Base-by-base conservation (phyloP, 1,140 invertebrate genomes). In the Triops cancriformis region DNA sequence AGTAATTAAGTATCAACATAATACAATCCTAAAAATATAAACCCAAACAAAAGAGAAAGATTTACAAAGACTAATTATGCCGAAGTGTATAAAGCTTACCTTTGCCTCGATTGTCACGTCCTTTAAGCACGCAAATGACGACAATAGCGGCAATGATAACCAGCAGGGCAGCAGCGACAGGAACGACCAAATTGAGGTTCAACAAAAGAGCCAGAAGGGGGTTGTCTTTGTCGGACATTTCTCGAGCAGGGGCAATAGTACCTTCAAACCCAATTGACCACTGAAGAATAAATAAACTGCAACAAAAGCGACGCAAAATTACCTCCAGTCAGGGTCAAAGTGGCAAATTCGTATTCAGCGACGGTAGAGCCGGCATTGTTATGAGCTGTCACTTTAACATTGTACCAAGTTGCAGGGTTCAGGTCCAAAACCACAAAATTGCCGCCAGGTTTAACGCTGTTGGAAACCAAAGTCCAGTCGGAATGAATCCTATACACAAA, bases 291-390 rank as follows among this genome's bases (percentile, higher is more conserved):
- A 18, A 45, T 51, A 64, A 11, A 28, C 5, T 42, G 14, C 14
- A 42, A 37, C 9, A 27, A 43, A 27, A 45, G 26, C 37, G 37
- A 64, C n/a, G 26, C 18, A 72, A 73, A 80, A 83, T 87, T 89
- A 96, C 94, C 93, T 90, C 96, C 97, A 81, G 93, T 94, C 79
- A 94, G 90, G 26, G 95, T 97, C 10, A 98, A 88, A 14, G 97
- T 98, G 23, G 94, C 94, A 85, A 98, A 98, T 87, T 95, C 94
- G 82, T 96, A 94, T 89, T 97, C 92, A 73, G 93, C 93, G 42
- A 97, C 94, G 27, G 94, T 94, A 80, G 95, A 96, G 72, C 96
- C 97, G 75, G 95, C 96, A 82, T 97, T 97, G 83, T 97, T 98
- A 85, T 97, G 94, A 26, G 96, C 96, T 3, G 94, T 96, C 26